phyloP scores from a whole-genome alignment of 2,113 vertebrate genomes.

The Oreochromis niloticus region DNA sequence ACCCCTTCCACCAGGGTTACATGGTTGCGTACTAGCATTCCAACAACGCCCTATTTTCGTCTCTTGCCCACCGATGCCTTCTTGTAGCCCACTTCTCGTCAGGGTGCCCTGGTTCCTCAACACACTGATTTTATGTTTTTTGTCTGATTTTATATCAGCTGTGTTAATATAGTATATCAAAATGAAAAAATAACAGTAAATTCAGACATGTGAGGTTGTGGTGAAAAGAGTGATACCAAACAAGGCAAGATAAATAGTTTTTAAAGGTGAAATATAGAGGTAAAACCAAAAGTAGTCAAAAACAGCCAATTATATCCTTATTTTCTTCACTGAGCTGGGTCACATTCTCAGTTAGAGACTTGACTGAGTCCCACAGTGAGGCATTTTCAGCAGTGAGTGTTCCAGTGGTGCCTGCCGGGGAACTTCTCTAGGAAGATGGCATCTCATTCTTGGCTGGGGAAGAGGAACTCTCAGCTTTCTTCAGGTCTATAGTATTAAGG shows the following conservation, averaged over 20 bases:
- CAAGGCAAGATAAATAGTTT: not conserved
- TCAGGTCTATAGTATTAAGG: not conserved
- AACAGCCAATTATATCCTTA: not conserved
- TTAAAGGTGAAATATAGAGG: not conserved
- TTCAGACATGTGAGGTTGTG: not conserved
- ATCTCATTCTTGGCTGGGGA: not conserved
- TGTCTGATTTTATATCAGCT: not conserved
- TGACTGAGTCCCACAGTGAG: not conserved
- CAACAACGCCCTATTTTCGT: accelerated
- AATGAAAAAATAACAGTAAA: not conserved
- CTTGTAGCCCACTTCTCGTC: not conserved
- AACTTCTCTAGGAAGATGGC: not conserved
- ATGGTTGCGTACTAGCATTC: not conserved
- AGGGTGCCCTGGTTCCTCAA: not conserved
- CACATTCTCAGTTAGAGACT: not conserved
- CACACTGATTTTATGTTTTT: not conserved
- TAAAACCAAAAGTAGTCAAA: not conserved
- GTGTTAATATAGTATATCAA: not conserved
- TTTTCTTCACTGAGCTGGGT: not conserved
- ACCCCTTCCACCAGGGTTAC: not conserved
- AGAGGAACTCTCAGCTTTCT: accelerated
- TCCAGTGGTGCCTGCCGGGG: not conserved
- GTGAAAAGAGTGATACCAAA: not conserved
- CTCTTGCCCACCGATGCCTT: not conserved
- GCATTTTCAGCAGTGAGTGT: not conserved